Evolutionary conservation across 1,140 invertebrate species (phyloP).

Genomic region (Delia radicum): DNA sequence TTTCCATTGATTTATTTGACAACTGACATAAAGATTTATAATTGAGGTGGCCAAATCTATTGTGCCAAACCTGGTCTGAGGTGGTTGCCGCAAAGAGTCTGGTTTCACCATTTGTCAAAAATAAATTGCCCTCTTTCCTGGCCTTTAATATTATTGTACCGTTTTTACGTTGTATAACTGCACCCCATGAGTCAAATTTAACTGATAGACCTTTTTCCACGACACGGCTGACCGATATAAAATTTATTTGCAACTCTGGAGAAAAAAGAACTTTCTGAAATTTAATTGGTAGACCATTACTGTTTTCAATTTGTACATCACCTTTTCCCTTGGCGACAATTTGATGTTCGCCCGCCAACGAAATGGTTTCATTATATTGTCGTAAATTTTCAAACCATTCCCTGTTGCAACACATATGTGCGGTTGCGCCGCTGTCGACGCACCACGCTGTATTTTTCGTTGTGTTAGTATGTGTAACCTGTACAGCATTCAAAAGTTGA

Average conservation of each 20-base stretch:
- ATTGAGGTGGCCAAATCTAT: too few relatives aligned
- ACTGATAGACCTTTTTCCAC: conserved; percentile 28
- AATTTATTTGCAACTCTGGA: not conserved
- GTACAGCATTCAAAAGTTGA: not conserved
- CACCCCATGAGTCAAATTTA: not conserved
- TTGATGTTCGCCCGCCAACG: conserved; percentile 25
- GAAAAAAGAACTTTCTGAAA: not conserved
- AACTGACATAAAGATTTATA: not conserved
- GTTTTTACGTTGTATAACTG: not conserved
- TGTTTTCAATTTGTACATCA: too few relatives aligned
- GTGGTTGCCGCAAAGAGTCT: not conserved
- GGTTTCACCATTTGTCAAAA: not conserved
- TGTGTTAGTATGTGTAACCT: not conserved
- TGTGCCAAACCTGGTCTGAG: not conserved
- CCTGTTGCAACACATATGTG: conserved; percentile 28
- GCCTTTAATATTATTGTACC: not conserved
- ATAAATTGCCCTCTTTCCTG: not conserved
- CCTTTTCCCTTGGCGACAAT: conserved; percentile 24
- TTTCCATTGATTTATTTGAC: not conserved
- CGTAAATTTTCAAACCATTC: conserved; percentile 4
- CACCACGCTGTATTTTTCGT: conserved; percentile 22
- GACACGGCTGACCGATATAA: conserved; percentile 35
- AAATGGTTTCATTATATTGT: conserved; percentile 7
- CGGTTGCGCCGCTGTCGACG: conserved; percentile 33
- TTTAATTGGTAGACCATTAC: too few relatives aligned